Percentiles rank a stretch among this genome's conserved stretches.
Evolutionary conservation across 2,888 invertebrate species (phyloP).

Genomic region (Mesorhabditis belari): DNA sequence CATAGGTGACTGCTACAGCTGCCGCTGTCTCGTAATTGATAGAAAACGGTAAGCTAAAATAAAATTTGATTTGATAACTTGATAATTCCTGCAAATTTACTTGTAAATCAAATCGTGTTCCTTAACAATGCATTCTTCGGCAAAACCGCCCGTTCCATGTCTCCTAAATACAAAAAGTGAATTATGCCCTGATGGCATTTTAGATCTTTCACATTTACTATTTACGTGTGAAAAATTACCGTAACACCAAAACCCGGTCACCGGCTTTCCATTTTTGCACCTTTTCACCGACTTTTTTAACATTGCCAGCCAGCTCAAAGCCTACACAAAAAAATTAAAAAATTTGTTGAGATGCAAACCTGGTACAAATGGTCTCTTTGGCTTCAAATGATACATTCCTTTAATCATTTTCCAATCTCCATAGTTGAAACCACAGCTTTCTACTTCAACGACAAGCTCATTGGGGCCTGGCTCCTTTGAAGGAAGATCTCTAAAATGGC

Average conservation of each 20-base stretch:
- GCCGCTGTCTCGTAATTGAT: constrained; percentile 61
- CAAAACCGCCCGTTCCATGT: constrained; percentile 61
- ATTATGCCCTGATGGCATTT: no score
- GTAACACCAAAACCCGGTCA: constrained; percentile 63
- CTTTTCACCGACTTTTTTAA: constrained; percentile 60
- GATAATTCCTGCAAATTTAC: constrained; percentile 16
- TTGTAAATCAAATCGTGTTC: background rate
- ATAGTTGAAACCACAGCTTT: constrained; percentile 66
- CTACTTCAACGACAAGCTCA: constrained; percentile 55
- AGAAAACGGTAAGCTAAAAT: constrained; percentile 57
- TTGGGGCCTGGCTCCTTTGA: constrained; percentile 7
- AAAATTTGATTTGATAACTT: constrained; percentile 62
- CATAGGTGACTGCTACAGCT: constrained; percentile 63
- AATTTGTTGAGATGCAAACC: no score
- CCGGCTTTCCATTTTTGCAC: constrained; percentile 59
- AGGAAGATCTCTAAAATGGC: background rate
- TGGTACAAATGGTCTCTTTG: constrained; percentile 62
- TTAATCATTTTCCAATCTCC: constrained; percentile 62
- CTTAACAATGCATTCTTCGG: constrained; percentile 62
- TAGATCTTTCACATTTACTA: no score
- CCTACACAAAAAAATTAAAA: constrained; percentile 53
- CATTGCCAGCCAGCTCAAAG: constrained; percentile 63
- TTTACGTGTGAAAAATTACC: constrained; percentile 49
- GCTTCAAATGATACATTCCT: constrained; percentile 58
- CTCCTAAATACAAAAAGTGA: no score